Evolutionary conservation across 2,888 invertebrate genomes (phyloP).

Genomic region (Neria commutata): DNA sequence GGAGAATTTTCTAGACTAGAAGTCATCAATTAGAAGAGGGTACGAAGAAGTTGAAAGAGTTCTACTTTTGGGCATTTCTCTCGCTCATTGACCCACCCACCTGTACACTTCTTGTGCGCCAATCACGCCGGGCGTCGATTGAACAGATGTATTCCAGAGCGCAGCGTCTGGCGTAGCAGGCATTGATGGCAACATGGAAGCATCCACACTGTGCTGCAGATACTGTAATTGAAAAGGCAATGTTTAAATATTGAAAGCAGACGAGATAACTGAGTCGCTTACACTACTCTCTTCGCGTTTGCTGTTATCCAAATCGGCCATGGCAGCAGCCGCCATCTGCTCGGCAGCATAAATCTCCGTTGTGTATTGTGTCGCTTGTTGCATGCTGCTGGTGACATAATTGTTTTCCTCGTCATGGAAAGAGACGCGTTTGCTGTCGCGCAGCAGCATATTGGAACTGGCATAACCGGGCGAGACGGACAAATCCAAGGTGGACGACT

Average conservation of each 20-base stretch:
- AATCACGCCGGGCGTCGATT: constrained; percentile 92
- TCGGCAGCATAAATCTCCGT: constrained; percentile 42
- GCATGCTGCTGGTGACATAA: constrained; percentile 35
- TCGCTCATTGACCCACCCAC: constrained; percentile 58
- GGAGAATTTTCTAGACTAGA: no score
- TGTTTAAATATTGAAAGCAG: not conserved
- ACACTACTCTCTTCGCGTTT: constrained; percentile 84
- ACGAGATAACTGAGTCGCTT: constrained; percentile 60
- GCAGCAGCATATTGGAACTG: constrained; percentile 37
- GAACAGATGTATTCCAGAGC: constrained; percentile 59
- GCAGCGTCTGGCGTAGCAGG: constrained; percentile 71
- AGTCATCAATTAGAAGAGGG: no score
- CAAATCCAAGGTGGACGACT: constrained; percentile 39
- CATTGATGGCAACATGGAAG: constrained; percentile 76
- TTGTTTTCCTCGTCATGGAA: constrained; percentile 72
- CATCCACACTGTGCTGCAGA: constrained; percentile 70
- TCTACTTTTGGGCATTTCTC: constrained; percentile 24
- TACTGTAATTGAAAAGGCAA: constrained; percentile 30
- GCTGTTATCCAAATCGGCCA: constrained; percentile 61
- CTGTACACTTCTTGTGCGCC: constrained; percentile 98
- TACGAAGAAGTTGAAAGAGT: no score
- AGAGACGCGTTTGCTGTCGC: constrained; percentile 72
- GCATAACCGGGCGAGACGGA: constrained; percentile 28
- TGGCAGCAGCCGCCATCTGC: constrained; percentile 46
- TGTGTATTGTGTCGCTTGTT: constrained; percentile 37